These are phyloP conservation scores for Heliconius eleuchia DNA, from an alignment of 1,140 invertebrate genomes.

Conservation along the genomic window DNA sequence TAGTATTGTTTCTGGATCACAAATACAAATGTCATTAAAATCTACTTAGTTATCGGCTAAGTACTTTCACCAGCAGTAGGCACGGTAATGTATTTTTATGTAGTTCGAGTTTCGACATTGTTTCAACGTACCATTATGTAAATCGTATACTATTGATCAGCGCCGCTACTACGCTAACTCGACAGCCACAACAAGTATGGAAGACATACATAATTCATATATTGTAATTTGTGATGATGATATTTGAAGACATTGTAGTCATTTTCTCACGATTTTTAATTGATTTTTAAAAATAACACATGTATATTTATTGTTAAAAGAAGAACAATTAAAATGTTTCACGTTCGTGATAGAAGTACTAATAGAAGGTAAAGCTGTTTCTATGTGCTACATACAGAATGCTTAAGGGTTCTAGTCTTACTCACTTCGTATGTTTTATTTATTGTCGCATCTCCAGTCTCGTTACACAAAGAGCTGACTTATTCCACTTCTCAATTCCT, in stretches of 20 bases:
- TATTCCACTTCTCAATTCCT: too few species aligned
- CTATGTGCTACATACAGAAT: too few species aligned
- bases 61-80: neutral
- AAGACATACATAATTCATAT: neutral
- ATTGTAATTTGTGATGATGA: neutral
- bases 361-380: too few species aligned
- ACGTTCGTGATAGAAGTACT: too few species aligned
- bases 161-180: constrained; percentile 11
- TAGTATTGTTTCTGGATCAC: neutral
- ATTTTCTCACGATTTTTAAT: too few species aligned
- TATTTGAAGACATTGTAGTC: neutral
- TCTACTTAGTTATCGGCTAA: constrained; percentile 4
- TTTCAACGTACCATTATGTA: constrained; percentile 12
- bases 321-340: too few species aligned
- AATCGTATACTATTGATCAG: constrained; percentile 8
- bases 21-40: neutral
- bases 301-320: too few species aligned
- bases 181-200: neutral
- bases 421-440: too few species aligned
- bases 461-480: too few species aligned
- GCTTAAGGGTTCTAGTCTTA: too few species aligned
- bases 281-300: too few species aligned
- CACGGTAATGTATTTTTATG: constrained; percentile 6
- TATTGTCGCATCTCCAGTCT: too few species aligned
- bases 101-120: constrained; percentile 8